Percentiles rank a stretch among this genome's conserved stretches.
Conservation (phyloP, 2,113 vertebrate genomes). For the Pagrus major region DNA sequence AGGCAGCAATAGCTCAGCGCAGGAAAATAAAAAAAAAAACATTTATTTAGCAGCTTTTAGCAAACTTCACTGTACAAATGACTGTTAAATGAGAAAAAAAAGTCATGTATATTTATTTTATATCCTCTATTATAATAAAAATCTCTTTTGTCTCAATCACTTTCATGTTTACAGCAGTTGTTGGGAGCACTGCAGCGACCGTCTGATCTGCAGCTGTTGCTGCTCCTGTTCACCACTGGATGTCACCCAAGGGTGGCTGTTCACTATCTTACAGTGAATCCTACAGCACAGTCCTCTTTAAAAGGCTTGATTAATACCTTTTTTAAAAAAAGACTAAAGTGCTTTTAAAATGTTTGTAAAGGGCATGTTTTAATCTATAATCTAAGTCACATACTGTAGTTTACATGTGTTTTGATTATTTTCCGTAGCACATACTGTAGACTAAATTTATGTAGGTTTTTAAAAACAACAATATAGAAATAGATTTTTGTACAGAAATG, state of each 20-base stretch:
- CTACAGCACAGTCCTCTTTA: not conserved
- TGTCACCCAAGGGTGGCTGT: conserved; percentile 39
- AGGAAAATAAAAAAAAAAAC: conserved; percentile 52
- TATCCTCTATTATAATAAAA: conserved; percentile 95
- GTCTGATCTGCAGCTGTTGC: not conserved
- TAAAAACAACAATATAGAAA: not conserved
- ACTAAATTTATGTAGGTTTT: not conserved
- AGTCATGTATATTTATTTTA: conserved; percentile 92
- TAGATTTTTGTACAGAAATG: not conserved
- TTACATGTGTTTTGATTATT: too few species aligned
- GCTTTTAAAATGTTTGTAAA: not conserved
- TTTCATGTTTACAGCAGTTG: not conserved
- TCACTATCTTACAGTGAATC: too few species aligned
- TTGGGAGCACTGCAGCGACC: not conserved
- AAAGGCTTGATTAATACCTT: not conserved
- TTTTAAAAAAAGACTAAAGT: too few species aligned
- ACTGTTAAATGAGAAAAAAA: conserved; percentile 91
- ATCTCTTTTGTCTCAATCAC: conserved; percentile 87
- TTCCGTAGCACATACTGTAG: not conserved
- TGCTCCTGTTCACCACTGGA: conserved; percentile 48
- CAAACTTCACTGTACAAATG: conserved; percentile 87
- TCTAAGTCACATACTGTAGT: not conserved
- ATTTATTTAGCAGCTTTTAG: conserved; percentile 83
- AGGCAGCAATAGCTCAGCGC: conserved; percentile 65
- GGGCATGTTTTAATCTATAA: not conserved